phyloP scores from a whole-genome alignment of 2,797 vertebrate genomes.

The Bradypodion pumilum region DNA sequence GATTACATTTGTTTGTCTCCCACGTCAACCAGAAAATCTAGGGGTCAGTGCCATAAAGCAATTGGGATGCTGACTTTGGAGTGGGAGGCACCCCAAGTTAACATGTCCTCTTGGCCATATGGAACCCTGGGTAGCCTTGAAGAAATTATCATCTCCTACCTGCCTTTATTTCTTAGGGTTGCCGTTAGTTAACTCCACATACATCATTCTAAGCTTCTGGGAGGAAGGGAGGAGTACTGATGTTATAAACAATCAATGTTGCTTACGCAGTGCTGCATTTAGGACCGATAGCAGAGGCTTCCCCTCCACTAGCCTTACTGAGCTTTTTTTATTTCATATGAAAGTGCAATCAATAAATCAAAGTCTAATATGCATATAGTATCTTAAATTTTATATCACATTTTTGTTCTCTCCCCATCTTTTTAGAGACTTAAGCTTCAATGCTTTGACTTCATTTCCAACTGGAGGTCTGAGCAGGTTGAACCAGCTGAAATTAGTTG shows the following conservation, averaged over 20 bases:
- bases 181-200: not conserved
- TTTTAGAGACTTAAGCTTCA: conserved; percentile 93
- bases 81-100: not conserved
- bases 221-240: not conserved
- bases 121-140: not conserved
- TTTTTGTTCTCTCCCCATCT: not conserved
- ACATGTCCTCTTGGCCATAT: not conserved
- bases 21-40: not conserved
- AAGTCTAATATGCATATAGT: not conserved
- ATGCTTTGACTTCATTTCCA: conserved; percentile 85
- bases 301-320: not conserved
- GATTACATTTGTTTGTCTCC: not conserved
- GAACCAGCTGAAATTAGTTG: conserved; percentile 92
- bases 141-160: not conserved
- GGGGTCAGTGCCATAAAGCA: not conserved
- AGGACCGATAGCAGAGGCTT: not conserved
- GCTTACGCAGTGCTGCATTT: not conserved
- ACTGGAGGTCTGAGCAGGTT: conserved; percentile 84
- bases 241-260: not conserved
- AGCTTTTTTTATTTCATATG: not conserved
- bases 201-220: not conserved
- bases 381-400: not conserved
- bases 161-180: not conserved
- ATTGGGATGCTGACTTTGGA: not conserved
- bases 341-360: no score